Conservation (phyloP, 2,888 invertebrate genomes). For the Diabrotica balteata region DNA sequence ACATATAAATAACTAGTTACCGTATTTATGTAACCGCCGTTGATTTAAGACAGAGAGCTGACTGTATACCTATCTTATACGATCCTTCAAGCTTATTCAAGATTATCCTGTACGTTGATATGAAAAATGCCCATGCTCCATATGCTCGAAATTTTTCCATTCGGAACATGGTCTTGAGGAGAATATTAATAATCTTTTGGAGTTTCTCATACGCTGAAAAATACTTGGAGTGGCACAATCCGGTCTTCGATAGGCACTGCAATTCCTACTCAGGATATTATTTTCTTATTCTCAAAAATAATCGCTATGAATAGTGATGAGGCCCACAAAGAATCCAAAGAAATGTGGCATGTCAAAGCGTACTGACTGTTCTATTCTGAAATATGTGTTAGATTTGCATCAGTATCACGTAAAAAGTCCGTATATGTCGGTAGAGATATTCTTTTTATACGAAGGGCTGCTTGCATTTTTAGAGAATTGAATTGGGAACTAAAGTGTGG, state of each 20-base stretch:
- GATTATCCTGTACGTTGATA: constrained; percentile 19
- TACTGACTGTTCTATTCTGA: constrained; percentile 27
- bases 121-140: constrained; percentile 20
- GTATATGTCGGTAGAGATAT: constrained; percentile 24
- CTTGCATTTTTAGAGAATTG: constrained; percentile 12
- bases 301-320: constrained; percentile 36
- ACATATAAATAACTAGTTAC: too few species aligned
- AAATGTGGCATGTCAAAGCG: constrained; percentile 28
- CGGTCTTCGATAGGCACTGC: constrained; percentile 27
- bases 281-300: constrained; percentile 32
- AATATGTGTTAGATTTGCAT: constrained; percentile 27
- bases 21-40: too few species aligned
- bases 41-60: too few species aligned
- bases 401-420: constrained; percentile 25
- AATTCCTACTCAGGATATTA: constrained; percentile 31
- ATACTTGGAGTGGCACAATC: constrained; percentile 20
- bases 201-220: constrained; percentile 19
- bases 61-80: too few species aligned
- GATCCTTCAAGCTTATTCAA: too few species aligned
- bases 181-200: constrained; percentile 25
- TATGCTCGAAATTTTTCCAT: constrained; percentile 17
- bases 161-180: constrained; percentile 10
- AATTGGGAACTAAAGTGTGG: constrained; percentile 7
- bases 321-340: constrained; percentile 30
- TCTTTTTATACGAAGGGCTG: constrained; percentile 2